Evolutionary conservation across 2,113 vertebrate genomes (phyloP).

Genomic region (Sylvilagus bachmani): DNA sequence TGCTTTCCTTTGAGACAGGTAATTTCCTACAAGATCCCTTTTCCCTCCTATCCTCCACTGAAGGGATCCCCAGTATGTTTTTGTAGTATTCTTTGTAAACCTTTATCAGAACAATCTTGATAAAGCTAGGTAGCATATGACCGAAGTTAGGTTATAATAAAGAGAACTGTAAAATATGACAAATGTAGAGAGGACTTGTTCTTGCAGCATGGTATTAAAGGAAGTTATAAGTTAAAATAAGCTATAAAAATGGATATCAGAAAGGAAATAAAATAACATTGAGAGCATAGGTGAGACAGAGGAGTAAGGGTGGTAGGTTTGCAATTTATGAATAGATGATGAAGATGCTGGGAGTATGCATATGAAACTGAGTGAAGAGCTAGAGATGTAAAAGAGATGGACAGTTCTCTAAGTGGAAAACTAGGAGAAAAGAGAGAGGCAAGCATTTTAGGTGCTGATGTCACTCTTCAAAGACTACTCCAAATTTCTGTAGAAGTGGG

Average conservation of each 20-base stretch:
- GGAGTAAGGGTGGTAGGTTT: not conserved
- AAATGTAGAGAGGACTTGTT: not conserved
- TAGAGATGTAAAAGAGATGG: not conserved
- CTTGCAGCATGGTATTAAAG: not conserved
- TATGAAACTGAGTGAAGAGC: not conserved
- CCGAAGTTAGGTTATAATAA: not conserved
- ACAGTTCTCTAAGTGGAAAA: not conserved
- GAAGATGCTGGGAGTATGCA: not conserved
- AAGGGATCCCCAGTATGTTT: not conserved
- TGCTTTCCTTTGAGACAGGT: not conserved
- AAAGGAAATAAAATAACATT: not conserved
- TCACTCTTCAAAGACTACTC: not conserved
- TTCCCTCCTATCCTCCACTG: not conserved
- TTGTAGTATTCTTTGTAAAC: not conserved
- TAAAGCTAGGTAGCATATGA: not conserved
- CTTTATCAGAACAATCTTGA: not conserved
- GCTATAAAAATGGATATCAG: not conserved
- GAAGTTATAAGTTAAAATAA: constrained; percentile 12
- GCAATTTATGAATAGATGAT: not conserved
- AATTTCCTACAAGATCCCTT: not conserved
- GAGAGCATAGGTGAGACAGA: not conserved
- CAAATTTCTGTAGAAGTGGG: accelerated
- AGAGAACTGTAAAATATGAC: not conserved
- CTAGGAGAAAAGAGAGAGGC: not conserved
- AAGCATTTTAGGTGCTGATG: not conserved